Percentiles rank a stretch among this genome's conserved stretches.
Evolutionary conservation across 1,140 invertebrate genomes (phyloP).

Genomic region (Sarcophaga peregrina): DNA sequence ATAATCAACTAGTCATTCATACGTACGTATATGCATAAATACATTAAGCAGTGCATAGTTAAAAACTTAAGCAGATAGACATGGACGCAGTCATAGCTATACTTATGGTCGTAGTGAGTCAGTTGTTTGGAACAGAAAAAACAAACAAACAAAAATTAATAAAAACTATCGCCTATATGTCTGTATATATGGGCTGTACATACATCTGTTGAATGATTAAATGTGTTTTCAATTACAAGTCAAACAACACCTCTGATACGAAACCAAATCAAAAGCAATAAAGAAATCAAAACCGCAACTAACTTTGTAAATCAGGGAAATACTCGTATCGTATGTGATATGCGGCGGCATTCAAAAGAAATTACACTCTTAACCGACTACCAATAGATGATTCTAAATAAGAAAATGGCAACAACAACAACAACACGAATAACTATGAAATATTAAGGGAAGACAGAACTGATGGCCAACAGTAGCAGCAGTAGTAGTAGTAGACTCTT

Average conservation of each 20-base stretch:
- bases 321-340: too few relatives aligned
- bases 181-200: background rate
- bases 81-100: background rate
- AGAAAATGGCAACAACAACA: too few relatives aligned
- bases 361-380: too few relatives aligned
- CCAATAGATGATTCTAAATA: too few relatives aligned
- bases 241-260: conserved; percentile 17
- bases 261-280: background rate
- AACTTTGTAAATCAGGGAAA: background rate
- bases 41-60: background rate
- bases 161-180: background rate
- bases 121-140: too few relatives aligned
- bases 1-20: background rate
- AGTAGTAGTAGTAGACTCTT: too few relatives aligned
- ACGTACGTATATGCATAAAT: background rate
- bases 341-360: too few relatives aligned
- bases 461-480: too few relatives aligned
- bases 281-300: conserved; percentile 12
- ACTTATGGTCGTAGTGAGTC: too few relatives aligned
- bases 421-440: too few relatives aligned
- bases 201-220: conserved; percentile 7
- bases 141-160: too few relatives aligned
- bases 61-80: background rate
- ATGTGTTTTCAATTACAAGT: conserved; percentile 35
- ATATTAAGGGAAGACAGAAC: too few relatives aligned